phyloP scores from a whole-genome alignment of 2,888 invertebrate species.

The Spatulosminthurus flaviceps region DNA sequence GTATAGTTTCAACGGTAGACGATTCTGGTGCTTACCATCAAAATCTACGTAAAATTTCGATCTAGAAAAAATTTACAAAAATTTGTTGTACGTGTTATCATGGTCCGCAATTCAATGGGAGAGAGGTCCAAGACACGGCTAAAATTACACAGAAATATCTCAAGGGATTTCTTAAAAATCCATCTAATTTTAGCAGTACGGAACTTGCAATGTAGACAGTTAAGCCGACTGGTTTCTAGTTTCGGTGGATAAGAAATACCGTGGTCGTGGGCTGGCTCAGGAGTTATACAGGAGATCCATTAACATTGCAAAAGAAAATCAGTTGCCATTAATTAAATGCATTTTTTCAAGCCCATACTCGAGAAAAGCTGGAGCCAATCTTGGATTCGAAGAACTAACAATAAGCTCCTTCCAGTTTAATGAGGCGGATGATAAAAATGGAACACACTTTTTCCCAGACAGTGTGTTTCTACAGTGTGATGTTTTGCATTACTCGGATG shows the following conservation, averaged over 20 bases:
- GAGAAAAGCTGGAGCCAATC: conserved; percentile 38
- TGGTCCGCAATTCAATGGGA: no score
- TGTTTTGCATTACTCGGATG: no score
- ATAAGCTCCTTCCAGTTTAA: neutral
- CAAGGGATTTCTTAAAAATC: no score
- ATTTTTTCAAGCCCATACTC: conserved; percentile 49
- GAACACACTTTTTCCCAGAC: conserved; percentile 35
- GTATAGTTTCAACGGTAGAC: no score
- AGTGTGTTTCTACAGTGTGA: no score
- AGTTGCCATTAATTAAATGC: conserved; percentile 36
- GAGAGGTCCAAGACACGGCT: no score
- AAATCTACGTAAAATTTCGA: no score
- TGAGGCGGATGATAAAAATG: conserved; percentile 35
- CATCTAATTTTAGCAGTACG: no score
- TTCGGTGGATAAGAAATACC: conserved; percentile 41
- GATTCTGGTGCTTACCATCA: no score
- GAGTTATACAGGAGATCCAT: conserved; percentile 48
- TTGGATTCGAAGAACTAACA: conserved; percentile 46
- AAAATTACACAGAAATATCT: no score
- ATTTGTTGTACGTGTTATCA: no score
- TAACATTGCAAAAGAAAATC: neutral
- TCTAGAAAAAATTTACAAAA: no score
- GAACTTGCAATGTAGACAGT: conserved; percentile 28
- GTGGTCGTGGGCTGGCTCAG: conserved; percentile 40
- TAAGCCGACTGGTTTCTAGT: conserved; percentile 43